phyloP scores from a whole-genome alignment of 2,113 vertebrate genomes.

The Vireo altiloquus region DNA sequence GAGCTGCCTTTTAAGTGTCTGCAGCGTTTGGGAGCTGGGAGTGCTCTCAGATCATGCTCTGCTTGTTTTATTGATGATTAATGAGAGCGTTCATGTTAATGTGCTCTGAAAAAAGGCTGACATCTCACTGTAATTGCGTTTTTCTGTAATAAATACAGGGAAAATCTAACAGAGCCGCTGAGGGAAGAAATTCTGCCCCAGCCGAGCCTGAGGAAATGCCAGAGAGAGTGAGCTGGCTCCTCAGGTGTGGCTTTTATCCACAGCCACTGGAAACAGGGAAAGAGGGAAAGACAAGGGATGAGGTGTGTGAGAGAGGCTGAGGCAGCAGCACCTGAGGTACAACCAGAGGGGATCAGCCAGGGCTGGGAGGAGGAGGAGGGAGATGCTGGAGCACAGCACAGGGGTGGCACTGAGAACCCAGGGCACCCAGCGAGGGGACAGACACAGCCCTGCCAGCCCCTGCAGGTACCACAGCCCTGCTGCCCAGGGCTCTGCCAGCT shows the following conservation, averaged over 20 bases:
- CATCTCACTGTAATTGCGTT: conserved; percentile 23
- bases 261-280: neutral
- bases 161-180: neutral
- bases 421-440: fast-evolving
- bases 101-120: neutral
- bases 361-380: neutral
- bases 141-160: conserved; percentile 43
- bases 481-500: neutral
- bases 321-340: neutral
- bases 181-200: neutral
- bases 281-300: neutral
- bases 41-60: conserved; percentile 3
- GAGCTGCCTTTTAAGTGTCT: conserved; percentile 34
- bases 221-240: neutral
- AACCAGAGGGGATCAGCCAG: neutral
- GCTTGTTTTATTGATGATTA: conserved; percentile 67
- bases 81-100: conserved; percentile 50
- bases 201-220: neutral
- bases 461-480: neutral
- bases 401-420: neutral
- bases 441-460: neutral
- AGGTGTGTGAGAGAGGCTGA: neutral
- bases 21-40: neutral
- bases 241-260: neutral
- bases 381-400: neutral